Evolutionary conservation across 1,140 invertebrate genomes (phyloP).

Genomic region (Drosophila obscura): DNA sequence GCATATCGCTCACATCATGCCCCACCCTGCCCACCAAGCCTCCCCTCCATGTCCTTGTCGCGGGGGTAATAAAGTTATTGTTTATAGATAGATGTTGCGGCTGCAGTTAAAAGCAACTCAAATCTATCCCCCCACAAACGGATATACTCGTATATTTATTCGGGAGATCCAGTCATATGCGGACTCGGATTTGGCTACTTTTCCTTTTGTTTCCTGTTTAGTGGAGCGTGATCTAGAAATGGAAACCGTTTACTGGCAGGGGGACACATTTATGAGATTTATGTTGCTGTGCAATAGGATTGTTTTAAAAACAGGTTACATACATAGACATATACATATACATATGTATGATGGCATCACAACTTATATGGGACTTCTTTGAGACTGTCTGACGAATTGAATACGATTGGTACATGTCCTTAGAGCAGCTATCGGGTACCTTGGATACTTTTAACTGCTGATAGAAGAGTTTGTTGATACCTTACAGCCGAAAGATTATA

Average conservation of each 20-base stretch:
- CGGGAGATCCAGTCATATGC: slow-evolving; percentile 46
- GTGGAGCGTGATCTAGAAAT: slow-evolving; percentile 52
- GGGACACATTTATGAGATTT: slow-evolving; percentile 7
- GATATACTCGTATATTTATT: neutral
- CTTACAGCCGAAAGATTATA: too few relatives aligned
- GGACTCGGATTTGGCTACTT: slow-evolving; percentile 50
- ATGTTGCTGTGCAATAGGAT: slow-evolving; percentile 1
- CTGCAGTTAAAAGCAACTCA: slow-evolving; percentile 68
- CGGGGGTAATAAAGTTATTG: slow-evolving; percentile 73
- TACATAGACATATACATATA: neutral
- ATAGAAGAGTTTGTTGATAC: too few relatives aligned
- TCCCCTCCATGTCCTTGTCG: neutral
- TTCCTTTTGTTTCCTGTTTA: slow-evolving; percentile 38
- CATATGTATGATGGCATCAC: too few relatives aligned
- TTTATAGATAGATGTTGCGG: slow-evolving; percentile 75
- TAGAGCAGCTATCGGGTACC: too few relatives aligned
- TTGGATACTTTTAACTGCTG: too few relatives aligned
- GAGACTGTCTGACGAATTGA: neutral
- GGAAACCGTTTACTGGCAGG: slow-evolving; percentile 11
- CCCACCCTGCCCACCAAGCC: slow-evolving; percentile 1
- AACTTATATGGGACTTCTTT: too few relatives aligned
- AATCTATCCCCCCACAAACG: neutral
- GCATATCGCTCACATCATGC: slow-evolving; percentile 76
- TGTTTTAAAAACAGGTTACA: slow-evolving; percentile 13
- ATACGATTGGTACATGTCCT: neutral